These are phyloP conservation scores for Cheilinus undulatus DNA, from an alignment of 2,113 vertebrate species.

Conservation along the genomic window DNA sequence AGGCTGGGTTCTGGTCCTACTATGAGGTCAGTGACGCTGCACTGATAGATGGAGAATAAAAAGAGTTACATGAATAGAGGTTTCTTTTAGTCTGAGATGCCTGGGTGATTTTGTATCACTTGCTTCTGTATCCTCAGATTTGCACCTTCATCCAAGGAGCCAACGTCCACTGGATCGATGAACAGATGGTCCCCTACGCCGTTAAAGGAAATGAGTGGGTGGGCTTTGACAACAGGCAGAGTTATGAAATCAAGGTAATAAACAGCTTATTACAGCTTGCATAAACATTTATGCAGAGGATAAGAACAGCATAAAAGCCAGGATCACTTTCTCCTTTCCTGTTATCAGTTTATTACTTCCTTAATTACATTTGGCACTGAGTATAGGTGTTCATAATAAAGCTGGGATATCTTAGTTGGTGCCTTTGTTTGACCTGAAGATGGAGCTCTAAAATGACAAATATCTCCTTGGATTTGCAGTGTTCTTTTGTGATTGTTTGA, in stretches of 20 bases:
- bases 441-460: slow-evolving; percentile 12
- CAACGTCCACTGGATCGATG: slow-evolving; percentile 58
- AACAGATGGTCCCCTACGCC: slow-evolving; percentile 83
- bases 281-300: neutral
- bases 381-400: neutral
- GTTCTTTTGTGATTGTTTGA: neutral
- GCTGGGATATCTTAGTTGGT: neutral
- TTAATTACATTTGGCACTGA: neutral
- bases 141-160: slow-evolving; percentile 76
- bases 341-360: neutral
- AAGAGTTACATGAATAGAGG: too few relatives aligned
- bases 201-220: slow-evolving; percentile 77
- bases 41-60: too few relatives aligned
- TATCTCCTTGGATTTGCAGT: neutral
- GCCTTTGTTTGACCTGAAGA: slow-evolving; percentile 4
- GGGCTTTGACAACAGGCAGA: slow-evolving; percentile 79
- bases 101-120: neutral
- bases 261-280: neutral
- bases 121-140: slow-evolving; percentile 69
- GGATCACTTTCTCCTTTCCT: neutral
- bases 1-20: slow-evolving; percentile 83
- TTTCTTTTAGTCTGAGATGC: too few relatives aligned
- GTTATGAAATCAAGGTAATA: slow-evolving; percentile 78
- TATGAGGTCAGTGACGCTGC: slow-evolving; percentile 79
- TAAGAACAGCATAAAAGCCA: neutral